phyloP scores from a whole-genome alignment of 92 coral and sea anemone genomes.

The Heteractis magnifica region DNA sequence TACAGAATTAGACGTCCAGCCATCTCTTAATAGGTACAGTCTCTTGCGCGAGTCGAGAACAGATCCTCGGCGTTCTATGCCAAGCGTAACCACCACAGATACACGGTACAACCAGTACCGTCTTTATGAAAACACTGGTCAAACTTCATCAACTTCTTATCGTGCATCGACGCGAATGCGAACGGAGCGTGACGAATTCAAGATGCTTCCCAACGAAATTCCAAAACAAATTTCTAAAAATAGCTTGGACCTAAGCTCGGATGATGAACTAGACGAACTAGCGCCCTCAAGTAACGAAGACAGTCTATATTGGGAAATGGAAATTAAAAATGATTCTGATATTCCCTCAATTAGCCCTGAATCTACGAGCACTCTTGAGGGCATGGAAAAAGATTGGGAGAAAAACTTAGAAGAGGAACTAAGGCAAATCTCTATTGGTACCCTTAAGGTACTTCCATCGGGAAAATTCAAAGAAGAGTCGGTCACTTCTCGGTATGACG shows the following conservation, averaged over 20 bases:
- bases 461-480: not conserved
- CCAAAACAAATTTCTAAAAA: constrained; percentile 24
- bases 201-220: constrained; percentile 23
- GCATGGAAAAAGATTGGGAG: constrained; percentile 73
- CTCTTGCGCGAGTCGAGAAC: constrained; percentile 20
- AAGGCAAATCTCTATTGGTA: constrained; percentile 68
- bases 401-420: constrained; percentile 69
- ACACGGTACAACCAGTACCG: constrained; percentile 10
- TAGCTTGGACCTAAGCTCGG: constrained; percentile 49
- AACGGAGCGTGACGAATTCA: constrained; percentile 18
- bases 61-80: not conserved
- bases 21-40: constrained; percentile 23
- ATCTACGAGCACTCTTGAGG: constrained; percentile 58
- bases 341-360: constrained; percentile 59
- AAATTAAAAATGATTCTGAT: constrained; percentile 67
- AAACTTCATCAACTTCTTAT: not conserved
- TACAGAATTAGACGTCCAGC: not conserved
- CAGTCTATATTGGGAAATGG: constrained; percentile 59
- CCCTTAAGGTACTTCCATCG: constrained; percentile 21
- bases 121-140: constrained; percentile 6
- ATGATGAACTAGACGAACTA: constrained; percentile 65
- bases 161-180: not conserved
- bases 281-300: constrained; percentile 57
- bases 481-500: not conserved
- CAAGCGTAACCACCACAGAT: not conserved